Percentiles rank a stretch among this genome's conserved stretches.
Evolutionary conservation across 2,888 invertebrate genomes (phyloP).

Genomic region (Osmoderma eremita): DNA sequence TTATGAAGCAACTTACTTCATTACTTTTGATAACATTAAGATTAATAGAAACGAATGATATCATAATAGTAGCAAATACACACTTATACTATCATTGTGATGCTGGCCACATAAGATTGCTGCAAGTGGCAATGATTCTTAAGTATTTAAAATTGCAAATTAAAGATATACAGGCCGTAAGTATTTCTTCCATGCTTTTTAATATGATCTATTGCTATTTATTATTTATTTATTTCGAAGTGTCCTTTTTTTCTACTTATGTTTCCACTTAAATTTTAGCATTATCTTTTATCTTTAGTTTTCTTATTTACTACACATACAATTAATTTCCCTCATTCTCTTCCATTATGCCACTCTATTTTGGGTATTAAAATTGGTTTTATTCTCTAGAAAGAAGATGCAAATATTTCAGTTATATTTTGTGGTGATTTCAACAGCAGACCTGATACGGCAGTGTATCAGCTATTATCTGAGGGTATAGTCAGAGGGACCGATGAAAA

Average conservation of each 20-base stretch:
- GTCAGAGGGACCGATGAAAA: slow-evolving; percentile 71
- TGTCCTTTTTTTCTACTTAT: no score
- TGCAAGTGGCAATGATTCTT: slow-evolving; percentile 82
- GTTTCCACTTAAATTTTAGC: no score
- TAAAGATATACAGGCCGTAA: slow-evolving; percentile 58
- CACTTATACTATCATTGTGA: slow-evolving; percentile 95
- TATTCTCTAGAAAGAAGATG: slow-evolving; percentile 41
- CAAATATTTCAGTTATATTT: slow-evolving; percentile 75
- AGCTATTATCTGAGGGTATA: slow-evolving; percentile 77
- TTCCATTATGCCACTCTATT: neutral
- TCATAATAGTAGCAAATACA: slow-evolving; percentile 80
- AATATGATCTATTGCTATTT: neutral
- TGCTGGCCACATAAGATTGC: slow-evolving; percentile 86
- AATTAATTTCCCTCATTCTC: no score
- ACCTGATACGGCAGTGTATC: slow-evolving; percentile 85
- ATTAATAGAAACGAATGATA: slow-evolving; percentile 68
- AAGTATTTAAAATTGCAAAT: slow-evolving; percentile 71
- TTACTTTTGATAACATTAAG: slow-evolving; percentile 70
- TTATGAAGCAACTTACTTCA: slow-evolving; percentile 73
- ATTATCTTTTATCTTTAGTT: no score
- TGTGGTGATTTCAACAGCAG: slow-evolving; percentile 96
- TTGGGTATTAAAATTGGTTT: neutral
- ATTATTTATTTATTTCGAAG: no score
- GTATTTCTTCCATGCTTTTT: slow-evolving; percentile 6
- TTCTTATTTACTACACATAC: no score